Percentiles rank a stretch among this genome's conserved stretches.
These are phyloP conservation scores for Phaethon lepturus DNA, from an alignment of 2,113 vertebrate genomes.

Conservation along the genomic window DNA sequence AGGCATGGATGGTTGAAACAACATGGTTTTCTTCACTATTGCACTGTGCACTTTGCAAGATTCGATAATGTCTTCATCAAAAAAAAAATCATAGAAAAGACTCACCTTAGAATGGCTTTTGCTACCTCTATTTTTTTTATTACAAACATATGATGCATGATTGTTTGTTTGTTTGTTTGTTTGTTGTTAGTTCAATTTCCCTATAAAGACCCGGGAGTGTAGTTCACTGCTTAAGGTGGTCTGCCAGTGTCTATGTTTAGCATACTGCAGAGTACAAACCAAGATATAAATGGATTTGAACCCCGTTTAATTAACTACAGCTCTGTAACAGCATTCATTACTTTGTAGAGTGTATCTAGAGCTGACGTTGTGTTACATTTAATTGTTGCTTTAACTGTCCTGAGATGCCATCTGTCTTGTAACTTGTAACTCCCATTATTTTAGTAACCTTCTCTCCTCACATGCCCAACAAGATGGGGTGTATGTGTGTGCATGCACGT, in stretches of 20 bases:
- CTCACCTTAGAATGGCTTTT: not conserved
- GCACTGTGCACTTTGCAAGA: not conserved
- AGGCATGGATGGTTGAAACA: not conserved
- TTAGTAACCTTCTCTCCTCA: not conserved
- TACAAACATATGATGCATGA: accelerated
- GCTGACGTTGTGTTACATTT: not conserved
- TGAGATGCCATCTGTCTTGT: not conserved
- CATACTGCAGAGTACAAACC: not conserved
- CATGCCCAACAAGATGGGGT: accelerated
- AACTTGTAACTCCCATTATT: not conserved
- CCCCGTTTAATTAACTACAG: not conserved
- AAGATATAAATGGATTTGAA: not conserved
- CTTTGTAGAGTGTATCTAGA: not conserved
- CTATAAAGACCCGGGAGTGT: not conserved
- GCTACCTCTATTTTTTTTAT: not conserved
- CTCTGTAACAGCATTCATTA: not conserved
- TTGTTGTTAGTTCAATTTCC: not conserved
- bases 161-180: not conserved
- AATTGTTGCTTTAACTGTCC: not conserved
- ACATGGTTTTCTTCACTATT: not conserved
- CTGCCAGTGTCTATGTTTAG: not conserved
- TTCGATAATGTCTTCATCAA: not conserved
- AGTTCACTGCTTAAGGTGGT: not conserved
- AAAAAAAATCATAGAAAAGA: not conserved
- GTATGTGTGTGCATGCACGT: accelerated